Percentiles rank a stretch among this genome's conserved stretches.
phyloP scores from a whole-genome alignment of 2,113 vertebrate species.

The Spilogale gracilis region DNA sequence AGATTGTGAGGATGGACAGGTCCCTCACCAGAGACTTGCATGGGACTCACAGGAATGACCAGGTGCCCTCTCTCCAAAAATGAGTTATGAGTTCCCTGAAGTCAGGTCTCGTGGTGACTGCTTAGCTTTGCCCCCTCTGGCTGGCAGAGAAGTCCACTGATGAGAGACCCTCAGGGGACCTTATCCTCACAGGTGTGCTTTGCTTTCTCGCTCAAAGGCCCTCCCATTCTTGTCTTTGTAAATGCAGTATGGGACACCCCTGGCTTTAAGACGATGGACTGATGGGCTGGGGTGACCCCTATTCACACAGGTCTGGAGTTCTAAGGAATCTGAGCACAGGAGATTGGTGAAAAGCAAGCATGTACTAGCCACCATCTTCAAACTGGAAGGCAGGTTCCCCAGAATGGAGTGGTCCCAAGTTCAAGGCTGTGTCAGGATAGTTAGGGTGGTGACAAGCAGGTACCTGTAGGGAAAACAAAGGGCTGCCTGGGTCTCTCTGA shows the following conservation, averaged over 20 bases:
- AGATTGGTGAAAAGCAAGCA: background rate
- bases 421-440: background rate
- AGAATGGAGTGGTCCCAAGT: background rate
- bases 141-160: background rate
- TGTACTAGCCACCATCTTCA: background rate
- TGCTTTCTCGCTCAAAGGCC: background rate
- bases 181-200: background rate
- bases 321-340: background rate
- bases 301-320: background rate
- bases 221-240: background rate
- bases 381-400: background rate
- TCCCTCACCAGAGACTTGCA: background rate
- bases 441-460: background rate
- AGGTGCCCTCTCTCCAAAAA: background rate
- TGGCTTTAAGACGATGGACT: background rate
- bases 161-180: background rate
- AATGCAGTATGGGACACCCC: background rate
- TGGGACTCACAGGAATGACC: background rate
- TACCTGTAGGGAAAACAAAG: background rate
- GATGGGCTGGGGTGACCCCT: background rate
- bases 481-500: background rate
- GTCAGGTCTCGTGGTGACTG: background rate
- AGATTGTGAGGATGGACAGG: background rate
- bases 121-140: background rate
- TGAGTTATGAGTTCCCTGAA: background rate